phyloP scores from a whole-genome alignment of 2,113 vertebrate genomes.

The Tragelaphus scriptus region DNA sequence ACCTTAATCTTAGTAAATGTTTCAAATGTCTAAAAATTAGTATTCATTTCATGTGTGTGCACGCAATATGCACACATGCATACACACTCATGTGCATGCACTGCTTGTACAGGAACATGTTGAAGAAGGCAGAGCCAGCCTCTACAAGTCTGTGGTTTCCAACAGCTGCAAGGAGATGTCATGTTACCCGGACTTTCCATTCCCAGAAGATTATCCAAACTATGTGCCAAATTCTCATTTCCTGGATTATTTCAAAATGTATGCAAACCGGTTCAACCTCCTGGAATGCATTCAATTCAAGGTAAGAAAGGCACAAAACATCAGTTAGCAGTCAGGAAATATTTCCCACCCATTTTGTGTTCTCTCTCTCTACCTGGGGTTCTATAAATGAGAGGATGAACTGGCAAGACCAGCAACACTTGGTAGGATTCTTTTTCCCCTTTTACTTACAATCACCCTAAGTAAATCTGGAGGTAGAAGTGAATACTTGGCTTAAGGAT shows the following conservation, averaged over 20 bases:
- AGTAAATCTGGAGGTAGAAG: neutral
- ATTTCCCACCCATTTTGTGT: neutral
- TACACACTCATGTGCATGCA: neutral
- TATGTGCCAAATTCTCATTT: conserved; percentile 81
- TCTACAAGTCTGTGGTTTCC: conserved; percentile 85
- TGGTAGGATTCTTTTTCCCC: neutral
- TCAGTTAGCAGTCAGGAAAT: neutral
- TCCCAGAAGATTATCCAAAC: conserved; percentile 86
- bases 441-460: neutral
- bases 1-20: neutral
- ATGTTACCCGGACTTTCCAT: conserved; percentile 87
- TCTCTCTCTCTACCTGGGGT: neutral
- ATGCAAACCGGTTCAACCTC: conserved; percentile 82
- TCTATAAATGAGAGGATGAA: neutral
- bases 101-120: conserved; percentile 78
- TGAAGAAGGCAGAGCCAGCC: conserved; percentile 78
- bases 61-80: conserved; percentile 42
- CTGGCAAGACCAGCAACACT: neutral
- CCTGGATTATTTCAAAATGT: conserved; percentile 83
- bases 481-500: neutral
- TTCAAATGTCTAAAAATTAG: neutral
- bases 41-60: neutral
- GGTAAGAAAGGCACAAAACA: conserved; percentile 71
- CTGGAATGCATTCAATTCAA: conserved; percentile 80
- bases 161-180: conserved; percentile 90